These are phyloP conservation scores for Setipinna tenuifilis DNA, from an alignment of 2,797 vertebrate genomes.

Conservation along the genomic window DNA sequence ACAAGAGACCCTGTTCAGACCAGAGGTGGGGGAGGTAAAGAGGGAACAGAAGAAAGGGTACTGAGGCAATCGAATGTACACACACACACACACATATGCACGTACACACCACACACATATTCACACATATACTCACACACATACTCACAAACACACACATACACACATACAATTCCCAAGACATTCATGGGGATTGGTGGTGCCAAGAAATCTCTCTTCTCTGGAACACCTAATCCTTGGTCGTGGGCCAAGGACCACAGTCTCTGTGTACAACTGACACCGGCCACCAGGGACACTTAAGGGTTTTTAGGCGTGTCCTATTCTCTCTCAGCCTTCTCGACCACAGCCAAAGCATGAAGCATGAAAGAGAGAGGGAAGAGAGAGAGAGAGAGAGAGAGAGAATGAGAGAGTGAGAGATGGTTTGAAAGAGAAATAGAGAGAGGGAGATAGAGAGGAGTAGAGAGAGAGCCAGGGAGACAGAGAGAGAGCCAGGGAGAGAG, in stretches of 20 bases:
- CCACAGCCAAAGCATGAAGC: conserved; percentile 82
- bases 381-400: too few relatives aligned
- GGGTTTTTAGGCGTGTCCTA: conserved; percentile 87
- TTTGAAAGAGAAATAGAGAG: too few relatives aligned
- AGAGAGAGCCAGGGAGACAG: too few relatives aligned
- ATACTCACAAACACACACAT: background rate
- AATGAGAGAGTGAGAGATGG: too few relatives aligned
- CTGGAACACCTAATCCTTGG: conserved; percentile 94
- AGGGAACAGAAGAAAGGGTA: conserved; percentile 63
- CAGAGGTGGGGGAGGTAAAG: conserved; percentile 65
- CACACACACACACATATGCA: too few relatives aligned
- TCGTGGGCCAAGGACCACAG: conserved; percentile 83
- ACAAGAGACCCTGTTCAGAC: conserved; percentile 12
- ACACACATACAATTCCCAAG: conserved; percentile 71
- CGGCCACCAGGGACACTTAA: conserved; percentile 83
- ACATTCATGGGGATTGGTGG: conserved; percentile 71
- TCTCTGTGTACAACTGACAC: conserved; percentile 79
- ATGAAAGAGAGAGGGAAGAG: conserved; percentile 46
- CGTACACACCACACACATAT: too few relatives aligned
- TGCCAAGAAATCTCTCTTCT: conserved; percentile 82
- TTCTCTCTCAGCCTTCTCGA: conserved; percentile 78
- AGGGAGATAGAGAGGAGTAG: too few relatives aligned
- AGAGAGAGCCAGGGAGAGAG: too few relatives aligned
- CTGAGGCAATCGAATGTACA: conserved; percentile 39
- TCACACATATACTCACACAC: too few relatives aligned